Conservation (phyloP, 2,113 vertebrate genomes). For the Rhizomys pruinosus region DNA sequence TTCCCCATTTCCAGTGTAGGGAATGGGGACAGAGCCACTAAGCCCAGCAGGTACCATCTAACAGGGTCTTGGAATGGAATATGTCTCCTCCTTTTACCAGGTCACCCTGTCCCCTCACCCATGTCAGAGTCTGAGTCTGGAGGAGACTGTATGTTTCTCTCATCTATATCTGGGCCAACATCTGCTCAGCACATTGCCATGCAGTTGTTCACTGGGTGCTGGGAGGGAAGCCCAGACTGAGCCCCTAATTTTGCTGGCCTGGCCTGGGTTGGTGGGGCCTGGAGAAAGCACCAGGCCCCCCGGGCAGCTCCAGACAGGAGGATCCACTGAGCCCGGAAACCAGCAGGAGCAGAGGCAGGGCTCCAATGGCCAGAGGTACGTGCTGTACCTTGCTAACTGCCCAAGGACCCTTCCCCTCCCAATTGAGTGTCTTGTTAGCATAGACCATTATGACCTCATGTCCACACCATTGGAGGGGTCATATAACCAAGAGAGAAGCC, state of each 20-base stretch:
- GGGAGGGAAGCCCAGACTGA: background rate
- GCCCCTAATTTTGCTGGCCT: background rate
- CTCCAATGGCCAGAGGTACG: background rate
- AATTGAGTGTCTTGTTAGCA: background rate
- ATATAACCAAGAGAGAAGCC: background rate
- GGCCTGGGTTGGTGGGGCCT: background rate
- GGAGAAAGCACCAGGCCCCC: background rate
- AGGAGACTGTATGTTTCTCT: background rate
- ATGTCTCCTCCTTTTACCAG: background rate
- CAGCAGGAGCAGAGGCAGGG: background rate
- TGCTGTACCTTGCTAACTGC: background rate
- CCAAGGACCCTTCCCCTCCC: too few relatives aligned
- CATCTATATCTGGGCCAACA: background rate
- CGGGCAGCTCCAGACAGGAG: background rate
- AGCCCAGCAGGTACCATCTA: fast-evolving
- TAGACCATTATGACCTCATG: background rate
- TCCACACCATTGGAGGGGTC: background rate
- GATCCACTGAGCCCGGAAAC: background rate
- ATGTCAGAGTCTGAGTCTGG: background rate
- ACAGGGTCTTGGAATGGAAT: too few relatives aligned
- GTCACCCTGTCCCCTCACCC: background rate
- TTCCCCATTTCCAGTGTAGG: background rate
- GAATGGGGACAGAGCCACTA: background rate
- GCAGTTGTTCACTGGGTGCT: background rate
- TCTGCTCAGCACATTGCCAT: background rate